phyloP scores from a whole-genome alignment of 1,140 invertebrate species.

The Drosophila persimilis region DNA sequence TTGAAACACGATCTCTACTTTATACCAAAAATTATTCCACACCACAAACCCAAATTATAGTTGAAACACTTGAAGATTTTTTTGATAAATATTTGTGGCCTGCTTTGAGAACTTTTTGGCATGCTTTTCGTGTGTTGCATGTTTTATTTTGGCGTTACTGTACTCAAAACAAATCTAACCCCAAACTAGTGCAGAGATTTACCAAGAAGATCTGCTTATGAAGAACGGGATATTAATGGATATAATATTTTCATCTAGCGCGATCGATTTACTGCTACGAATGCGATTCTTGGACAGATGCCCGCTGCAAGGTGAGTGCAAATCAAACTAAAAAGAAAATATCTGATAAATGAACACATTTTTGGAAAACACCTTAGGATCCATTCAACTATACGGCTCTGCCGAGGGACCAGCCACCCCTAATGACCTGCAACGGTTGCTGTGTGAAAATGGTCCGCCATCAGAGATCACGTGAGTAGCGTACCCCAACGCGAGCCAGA shows the following conservation, averaged over 20 bases:
- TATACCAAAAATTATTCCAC: constrained; percentile 1
- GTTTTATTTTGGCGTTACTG: constrained; percentile 28
- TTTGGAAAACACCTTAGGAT: constrained; percentile 83
- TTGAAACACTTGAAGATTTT: constrained; percentile 3
- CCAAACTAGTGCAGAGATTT: constrained; percentile 23
- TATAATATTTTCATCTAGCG: constrained; percentile 84
- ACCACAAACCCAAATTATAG: background rate
- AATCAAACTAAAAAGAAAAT: background rate
- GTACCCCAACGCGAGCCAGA: background rate
- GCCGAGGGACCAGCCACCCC: constrained; percentile 91
- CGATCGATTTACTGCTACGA: constrained; percentile 96
- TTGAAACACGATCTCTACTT: background rate
- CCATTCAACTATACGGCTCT: constrained; percentile 96
- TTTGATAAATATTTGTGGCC: constrained; percentile 17
- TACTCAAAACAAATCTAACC: constrained; percentile 26
- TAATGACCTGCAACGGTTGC: constrained; percentile 95
- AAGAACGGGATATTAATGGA: constrained; percentile 23
- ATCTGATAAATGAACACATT: background rate
- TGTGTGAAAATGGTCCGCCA: constrained; percentile 97
- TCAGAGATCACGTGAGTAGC: constrained; percentile 92
- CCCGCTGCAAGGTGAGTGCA: constrained; percentile 87
- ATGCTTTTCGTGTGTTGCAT: constrained; percentile 17
- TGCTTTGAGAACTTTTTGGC: constrained; percentile 24
- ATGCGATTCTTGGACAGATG: constrained; percentile 95
- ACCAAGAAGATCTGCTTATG: background rate